These are phyloP conservation scores for Psittacula derbiana DNA, from an alignment of 2,797 vertebrate species.

Conservation along the genomic window DNA sequence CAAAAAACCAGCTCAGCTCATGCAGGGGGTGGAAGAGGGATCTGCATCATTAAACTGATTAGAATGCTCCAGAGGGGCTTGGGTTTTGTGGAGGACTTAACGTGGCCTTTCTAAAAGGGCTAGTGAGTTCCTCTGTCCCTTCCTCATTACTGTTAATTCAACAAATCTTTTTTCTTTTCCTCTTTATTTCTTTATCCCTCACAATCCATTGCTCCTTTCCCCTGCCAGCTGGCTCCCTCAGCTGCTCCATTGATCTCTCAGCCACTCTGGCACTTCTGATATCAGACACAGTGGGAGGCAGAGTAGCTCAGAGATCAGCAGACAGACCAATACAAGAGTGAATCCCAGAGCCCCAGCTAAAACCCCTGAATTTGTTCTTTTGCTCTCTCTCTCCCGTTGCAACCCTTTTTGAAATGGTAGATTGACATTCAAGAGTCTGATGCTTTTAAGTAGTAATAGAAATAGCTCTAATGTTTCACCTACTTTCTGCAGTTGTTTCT, in stretches of 20 bases:
- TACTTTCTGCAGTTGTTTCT: neutral
- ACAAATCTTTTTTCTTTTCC: constrained; percentile 49
- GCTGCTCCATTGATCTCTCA: constrained; percentile 64
- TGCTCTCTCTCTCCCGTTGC: neutral
- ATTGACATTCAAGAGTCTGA: neutral
- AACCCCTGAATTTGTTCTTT: neutral
- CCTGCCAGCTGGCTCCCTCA: constrained; percentile 62
- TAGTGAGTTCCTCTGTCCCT: constrained; percentile 17
- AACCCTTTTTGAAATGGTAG: neutral
- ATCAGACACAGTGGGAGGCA: constrained; percentile 55
- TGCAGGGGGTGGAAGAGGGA: neutral
- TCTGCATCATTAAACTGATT: constrained; percentile 54
- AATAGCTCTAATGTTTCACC: neutral
- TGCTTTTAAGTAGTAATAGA: neutral
- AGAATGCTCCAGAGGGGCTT: constrained; percentile 48
- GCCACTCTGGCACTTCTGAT: constrained; percentile 43
- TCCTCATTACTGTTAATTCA: constrained; percentile 53
- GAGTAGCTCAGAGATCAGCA: constrained; percentile 43
- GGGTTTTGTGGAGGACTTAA: constrained; percentile 44
- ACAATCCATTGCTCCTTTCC: constrained; percentile 47
- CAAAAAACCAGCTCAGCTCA: neutral
- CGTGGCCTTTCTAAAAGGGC: neutral
- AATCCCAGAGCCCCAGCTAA: constrained; percentile 19
- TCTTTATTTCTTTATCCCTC: constrained; percentile 60
- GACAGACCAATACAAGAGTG: neutral